These are phyloP conservation scores for Batillaria attramentaria DNA, from an alignment of 1,140 invertebrate species.

Conservation along the genomic window DNA sequence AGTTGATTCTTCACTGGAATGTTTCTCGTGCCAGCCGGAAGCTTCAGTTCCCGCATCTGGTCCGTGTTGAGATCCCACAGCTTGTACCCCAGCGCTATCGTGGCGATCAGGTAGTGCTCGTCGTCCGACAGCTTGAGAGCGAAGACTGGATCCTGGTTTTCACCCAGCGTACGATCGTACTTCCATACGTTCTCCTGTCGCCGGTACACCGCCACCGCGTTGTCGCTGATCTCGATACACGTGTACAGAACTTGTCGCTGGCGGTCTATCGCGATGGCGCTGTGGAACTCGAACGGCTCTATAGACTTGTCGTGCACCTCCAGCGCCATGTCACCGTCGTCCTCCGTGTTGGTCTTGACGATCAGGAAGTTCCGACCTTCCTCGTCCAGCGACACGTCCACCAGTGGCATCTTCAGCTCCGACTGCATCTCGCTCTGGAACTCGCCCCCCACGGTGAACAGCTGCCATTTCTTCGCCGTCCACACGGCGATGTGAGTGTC, in stretches of 20 bases:
- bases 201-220: constrained; percentile 67
- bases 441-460: constrained; percentile 63
- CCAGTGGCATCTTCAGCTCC: constrained; percentile 61
- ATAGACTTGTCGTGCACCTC: constrained; percentile 70
- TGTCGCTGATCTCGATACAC: constrained; percentile 71
- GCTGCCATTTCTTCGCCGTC: constrained; percentile 61
- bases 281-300: constrained; percentile 82
- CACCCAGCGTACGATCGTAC: constrained; percentile 69
- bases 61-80: constrained; percentile 70
- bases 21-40: constrained; percentile 93
- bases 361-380: constrained; percentile 57
- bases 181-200: constrained; percentile 67
- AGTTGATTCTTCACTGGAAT: constrained; percentile 84
- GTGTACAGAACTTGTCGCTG: constrained; percentile 63
- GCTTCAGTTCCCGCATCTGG: constrained; percentile 79
- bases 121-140: constrained; percentile 87
- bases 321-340: constrained; percentile 65
- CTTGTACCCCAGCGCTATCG: constrained; percentile 84
- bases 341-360: constrained; percentile 61
- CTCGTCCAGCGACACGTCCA: constrained; percentile 53
- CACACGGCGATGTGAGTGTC: constrained; percentile 66
- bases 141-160: constrained; percentile 76
- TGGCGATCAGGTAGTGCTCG: constrained; percentile 86
- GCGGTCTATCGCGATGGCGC: constrained; percentile 76
- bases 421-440: constrained; percentile 51